A percentile compares a stretch with the other conserved stretches of the same genome.
These are phyloP conservation scores for Bombus superbus DNA, from an alignment of 1,140 invertebrate genomes.

Conservation along the genomic window DNA sequence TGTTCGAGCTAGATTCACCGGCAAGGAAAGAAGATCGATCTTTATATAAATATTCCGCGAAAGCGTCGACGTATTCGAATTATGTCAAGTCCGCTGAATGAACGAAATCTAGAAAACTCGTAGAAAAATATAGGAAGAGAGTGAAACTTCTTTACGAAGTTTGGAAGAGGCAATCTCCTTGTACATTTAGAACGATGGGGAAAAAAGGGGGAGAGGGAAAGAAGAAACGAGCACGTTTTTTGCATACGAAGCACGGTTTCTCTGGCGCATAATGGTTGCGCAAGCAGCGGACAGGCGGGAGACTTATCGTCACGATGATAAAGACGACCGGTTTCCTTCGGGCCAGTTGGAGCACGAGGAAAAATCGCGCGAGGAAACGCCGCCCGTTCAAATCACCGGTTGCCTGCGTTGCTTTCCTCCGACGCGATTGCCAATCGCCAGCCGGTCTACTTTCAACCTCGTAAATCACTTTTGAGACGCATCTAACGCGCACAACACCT, in stretches of 20 bases:
- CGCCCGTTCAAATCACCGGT: slow-evolving; percentile 3
- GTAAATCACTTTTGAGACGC: slow-evolving; percentile 8
- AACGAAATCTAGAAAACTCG: too few species aligned
- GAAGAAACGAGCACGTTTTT: slow-evolving; percentile 35
- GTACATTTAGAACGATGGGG: background rate
- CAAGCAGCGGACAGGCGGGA: slow-evolving; percentile 66
- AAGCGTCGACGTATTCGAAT: too few species aligned
- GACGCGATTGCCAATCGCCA: slow-evolving; percentile 19
- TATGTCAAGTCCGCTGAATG: too few species aligned
- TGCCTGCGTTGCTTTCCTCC: background rate
- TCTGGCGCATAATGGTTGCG: slow-evolving; percentile 56
- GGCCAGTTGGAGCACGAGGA: background rate
- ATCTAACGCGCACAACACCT: background rate
- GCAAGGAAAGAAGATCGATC: too few species aligned
- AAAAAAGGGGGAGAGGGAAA: background rate
- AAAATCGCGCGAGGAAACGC: slow-evolving; percentile 38
- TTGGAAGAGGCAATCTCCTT: background rate
- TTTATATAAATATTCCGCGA: too few species aligned
- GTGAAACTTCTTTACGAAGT: background rate
- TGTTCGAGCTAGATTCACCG: too few species aligned
- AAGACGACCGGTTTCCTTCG: slow-evolving; percentile 40
- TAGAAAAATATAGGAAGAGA: too few species aligned
- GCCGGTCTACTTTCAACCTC: slow-evolving; percentile 18
- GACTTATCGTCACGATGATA: slow-evolving; percentile 68
- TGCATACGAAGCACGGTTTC: slow-evolving; percentile 40